Conservation (phyloP, 2,797 vertebrate species). For the Tauraco hartlaubi region DNA sequence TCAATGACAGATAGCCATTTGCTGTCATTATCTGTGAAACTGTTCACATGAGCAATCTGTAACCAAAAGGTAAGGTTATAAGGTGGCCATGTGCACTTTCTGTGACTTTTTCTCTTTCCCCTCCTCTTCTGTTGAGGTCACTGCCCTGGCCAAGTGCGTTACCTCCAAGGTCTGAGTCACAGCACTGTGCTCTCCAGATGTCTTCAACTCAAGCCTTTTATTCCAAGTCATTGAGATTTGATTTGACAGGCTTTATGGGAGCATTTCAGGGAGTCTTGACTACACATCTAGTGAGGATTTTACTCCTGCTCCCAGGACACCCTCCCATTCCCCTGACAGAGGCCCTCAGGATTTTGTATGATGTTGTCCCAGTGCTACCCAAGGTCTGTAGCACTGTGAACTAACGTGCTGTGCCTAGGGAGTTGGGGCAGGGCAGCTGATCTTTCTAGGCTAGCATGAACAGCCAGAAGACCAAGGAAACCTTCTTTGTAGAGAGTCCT, state of each 20-base stretch:
- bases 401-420: not conserved
- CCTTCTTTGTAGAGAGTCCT: not conserved
- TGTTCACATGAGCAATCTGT: not conserved
- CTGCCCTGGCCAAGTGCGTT: not conserved
- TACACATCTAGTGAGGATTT: not conserved
- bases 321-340: not conserved
- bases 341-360: not conserved
- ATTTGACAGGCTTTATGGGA: not conserved
- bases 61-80: not conserved
- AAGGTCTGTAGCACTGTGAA: not conserved
- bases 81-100: not conserved
- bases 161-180: not conserved
- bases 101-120: not conserved
- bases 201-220: not conserved
- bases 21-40: not conserved
- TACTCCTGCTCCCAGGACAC: not conserved
- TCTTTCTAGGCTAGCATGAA: not conserved
- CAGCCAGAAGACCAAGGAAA: not conserved
- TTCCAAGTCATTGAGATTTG: not conserved
- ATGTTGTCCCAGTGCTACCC: not conserved
- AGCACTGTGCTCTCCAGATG: not conserved
- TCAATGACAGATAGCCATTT: not conserved
- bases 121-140: not conserved
- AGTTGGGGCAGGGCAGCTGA: not conserved
- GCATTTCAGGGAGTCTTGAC: not conserved